Evolutionary conservation across 2,797 vertebrate genomes (phyloP).

Genomic region (Meriones psammophilus): DNA sequence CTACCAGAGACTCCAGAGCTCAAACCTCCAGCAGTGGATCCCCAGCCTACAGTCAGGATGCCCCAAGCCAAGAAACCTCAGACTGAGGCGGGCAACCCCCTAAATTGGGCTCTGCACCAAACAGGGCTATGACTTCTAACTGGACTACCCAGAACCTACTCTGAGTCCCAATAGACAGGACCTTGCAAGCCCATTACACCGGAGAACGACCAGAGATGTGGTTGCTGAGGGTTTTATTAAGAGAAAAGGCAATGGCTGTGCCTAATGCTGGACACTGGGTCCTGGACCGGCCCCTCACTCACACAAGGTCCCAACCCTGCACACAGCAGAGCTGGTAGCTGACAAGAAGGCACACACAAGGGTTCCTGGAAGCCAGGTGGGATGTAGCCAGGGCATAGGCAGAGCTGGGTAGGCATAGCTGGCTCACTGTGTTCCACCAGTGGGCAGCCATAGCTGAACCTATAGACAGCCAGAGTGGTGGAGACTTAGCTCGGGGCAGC

Average conservation of each 20-base stretch:
- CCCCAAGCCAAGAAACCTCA: neutral
- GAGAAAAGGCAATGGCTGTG: neutral
- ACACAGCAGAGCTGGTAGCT: accelerated
- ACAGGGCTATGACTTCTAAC: neutral
- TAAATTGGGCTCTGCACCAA: neutral
- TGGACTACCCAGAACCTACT: neutral
- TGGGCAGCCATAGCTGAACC: neutral
- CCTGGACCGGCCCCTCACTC: neutral
- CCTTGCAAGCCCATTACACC: neutral
- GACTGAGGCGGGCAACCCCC: neutral
- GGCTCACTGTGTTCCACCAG: neutral
- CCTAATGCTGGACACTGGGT: accelerated
- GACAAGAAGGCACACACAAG: neutral
- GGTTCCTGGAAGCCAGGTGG: neutral
- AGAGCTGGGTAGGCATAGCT: neutral
- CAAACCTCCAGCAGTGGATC: too few species aligned
- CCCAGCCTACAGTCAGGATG: accelerated
- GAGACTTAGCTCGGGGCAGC: neutral
- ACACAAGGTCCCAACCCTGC: accelerated
- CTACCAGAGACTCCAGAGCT: neutral
- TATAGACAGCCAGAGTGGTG: accelerated
- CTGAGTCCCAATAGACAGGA: accelerated
- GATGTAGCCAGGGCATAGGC: neutral
- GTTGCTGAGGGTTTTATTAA: neutral
- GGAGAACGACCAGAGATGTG: neutral